phyloP scores from a whole-genome alignment of 2,797 vertebrate species.

The Fistularia commersonii region DNA sequence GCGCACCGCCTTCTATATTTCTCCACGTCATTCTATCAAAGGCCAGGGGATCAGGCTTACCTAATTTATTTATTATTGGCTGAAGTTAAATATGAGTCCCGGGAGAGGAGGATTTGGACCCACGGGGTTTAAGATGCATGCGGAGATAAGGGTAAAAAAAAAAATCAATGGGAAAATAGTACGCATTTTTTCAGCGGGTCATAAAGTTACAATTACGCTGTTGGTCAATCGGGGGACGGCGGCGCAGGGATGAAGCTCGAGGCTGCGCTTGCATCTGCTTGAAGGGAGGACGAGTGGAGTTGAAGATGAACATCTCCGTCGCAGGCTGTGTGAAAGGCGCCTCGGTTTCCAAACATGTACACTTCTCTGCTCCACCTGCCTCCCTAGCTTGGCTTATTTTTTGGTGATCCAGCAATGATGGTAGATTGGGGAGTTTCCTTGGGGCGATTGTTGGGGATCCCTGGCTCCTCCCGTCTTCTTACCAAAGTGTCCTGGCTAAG shows the following conservation, averaged over 20 bases:
- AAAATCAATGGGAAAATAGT: constrained; percentile 23
- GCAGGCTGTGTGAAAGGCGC: too few species aligned
- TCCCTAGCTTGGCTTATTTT: too few species aligned
- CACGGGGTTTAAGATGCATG: constrained; percentile 11
- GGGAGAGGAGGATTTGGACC: constrained; percentile 3
- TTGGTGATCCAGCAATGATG: too few species aligned
- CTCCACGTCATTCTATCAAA: constrained; percentile 6
- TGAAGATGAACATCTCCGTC: too few species aligned
- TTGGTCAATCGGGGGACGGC: constrained; percentile 20
- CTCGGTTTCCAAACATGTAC: too few species aligned
- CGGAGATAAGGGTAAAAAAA: constrained; percentile 4
- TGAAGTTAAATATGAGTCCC: constrained; percentile 13
- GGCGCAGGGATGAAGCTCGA: not conserved
- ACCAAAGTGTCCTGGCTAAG: too few species aligned
- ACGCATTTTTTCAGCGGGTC: constrained; percentile 20
- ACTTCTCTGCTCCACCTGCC: too few species aligned
- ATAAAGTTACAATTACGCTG: constrained; percentile 20
- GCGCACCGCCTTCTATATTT: constrained; percentile 10
- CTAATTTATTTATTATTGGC: constrained; percentile 24
- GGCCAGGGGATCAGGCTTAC: constrained; percentile 12
- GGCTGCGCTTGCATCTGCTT: constrained; percentile 1
- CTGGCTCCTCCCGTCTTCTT: too few species aligned
- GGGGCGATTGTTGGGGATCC: too few species aligned
- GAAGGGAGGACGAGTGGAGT: too few species aligned
- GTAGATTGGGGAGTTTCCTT: too few species aligned